These are phyloP conservation scores for Dendrocopos noguchii DNA, from an alignment of 2,113 vertebrate species.

Conservation along the genomic window DNA sequence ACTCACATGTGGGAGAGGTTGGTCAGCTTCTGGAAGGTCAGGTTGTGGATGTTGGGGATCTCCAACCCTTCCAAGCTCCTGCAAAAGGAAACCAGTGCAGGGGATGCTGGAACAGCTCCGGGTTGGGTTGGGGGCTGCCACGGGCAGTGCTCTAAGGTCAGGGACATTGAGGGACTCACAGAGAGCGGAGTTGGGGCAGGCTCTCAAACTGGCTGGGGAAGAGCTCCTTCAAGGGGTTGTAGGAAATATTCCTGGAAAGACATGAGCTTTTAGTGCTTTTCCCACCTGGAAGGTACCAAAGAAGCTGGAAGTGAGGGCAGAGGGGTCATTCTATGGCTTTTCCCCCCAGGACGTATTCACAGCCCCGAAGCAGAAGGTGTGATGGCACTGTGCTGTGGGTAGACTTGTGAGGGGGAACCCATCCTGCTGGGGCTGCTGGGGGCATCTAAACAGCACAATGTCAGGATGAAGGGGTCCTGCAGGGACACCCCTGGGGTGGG, in stretches of 20 bases:
- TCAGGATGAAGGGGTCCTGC: background rate
- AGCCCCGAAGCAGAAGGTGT: background rate
- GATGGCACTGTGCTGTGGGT: too few species aligned
- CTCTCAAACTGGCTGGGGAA: slow-evolving; percentile 66
- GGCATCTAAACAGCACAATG: accelerated
- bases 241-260: slow-evolving; percentile 73
- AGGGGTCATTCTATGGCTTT: background rate
- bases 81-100: background rate
- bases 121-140: background rate
- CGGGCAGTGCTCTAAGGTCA: accelerated
- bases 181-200: slow-evolving; percentile 64
- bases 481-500: background rate
- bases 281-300: background rate
- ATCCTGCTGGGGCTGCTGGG: accelerated
- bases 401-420: accelerated
- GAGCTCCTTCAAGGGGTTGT: slow-evolving; percentile 67
- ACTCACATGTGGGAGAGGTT: slow-evolving; percentile 78
- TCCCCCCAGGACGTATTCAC: accelerated
- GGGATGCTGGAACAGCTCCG: accelerated
- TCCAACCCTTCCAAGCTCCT: slow-evolving; percentile 76
- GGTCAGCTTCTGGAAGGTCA: slow-evolving; percentile 70
- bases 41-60: slow-evolving; percentile 72
- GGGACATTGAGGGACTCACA: slow-evolving; percentile 30
- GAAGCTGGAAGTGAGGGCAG: background rate
- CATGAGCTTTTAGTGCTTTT: background rate